Percentiles rank a stretch among this genome's conserved stretches.
Evolutionary conservation across 2,113 vertebrate genomes (phyloP).

Genomic region (Anseranas semipalmata): DNA sequence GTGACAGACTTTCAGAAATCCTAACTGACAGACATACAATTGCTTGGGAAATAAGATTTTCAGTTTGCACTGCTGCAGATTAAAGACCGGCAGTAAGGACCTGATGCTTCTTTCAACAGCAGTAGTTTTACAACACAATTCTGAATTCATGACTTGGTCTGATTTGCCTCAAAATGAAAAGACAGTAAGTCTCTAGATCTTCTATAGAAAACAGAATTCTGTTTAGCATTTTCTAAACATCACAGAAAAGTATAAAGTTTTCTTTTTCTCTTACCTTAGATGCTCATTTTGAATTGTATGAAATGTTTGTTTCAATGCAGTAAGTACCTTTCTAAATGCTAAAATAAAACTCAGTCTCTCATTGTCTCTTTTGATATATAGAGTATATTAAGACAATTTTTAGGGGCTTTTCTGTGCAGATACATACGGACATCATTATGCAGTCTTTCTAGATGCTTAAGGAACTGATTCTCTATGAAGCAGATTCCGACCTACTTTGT

Average conservation of each 20-base stretch:
- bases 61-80: neutral
- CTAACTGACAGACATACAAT: neutral
- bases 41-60: slow-evolving; percentile 32
- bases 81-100: neutral
- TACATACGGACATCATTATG: neutral
- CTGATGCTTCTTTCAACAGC: neutral
- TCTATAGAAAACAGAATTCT: neutral
- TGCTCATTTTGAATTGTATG: neutral
- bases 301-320: neutral
- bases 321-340: neutral
- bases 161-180: neutral
- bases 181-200: neutral
- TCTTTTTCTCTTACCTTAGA: neutral
- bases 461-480: neutral
- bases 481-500: neutral
- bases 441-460: neutral
- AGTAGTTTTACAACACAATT: neutral
- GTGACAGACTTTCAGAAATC: slow-evolving; percentile 9
- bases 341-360: neutral
- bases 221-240: neutral
- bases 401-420: neutral
- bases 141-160: neutral
- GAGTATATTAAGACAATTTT: neutral
- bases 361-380: neutral
- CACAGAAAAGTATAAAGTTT: neutral